Evolutionary conservation across 1,140 invertebrate species (phyloP).

Genomic region (Cotesia chilonis): DNA sequence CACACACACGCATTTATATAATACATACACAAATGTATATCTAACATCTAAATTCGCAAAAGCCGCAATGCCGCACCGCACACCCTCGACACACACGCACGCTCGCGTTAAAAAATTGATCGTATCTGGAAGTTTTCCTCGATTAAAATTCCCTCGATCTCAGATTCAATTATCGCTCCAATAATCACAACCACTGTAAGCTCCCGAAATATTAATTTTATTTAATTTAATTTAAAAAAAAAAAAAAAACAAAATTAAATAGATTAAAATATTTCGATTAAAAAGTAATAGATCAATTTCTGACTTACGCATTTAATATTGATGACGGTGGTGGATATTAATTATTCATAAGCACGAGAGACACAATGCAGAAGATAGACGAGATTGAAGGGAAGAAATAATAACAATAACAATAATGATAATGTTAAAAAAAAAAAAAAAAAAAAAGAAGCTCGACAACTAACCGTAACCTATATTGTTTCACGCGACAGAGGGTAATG

Average conservation of each 20-base stretch:
- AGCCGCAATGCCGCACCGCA: slow-evolving; percentile 18
- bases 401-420: neutral
- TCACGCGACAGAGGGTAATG: slow-evolving; percentile 34
- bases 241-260: too few species aligned
- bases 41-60: slow-evolving; percentile 22
- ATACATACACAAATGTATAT: neutral
- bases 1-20: neutral
- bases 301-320: neutral
- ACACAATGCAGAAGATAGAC: slow-evolving; percentile 21
- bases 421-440: slow-evolving; percentile 16
- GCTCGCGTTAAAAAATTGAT: slow-evolving; percentile 8
- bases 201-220: too few species aligned
- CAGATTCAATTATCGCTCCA: neutral
- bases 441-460: slow-evolving; percentile 19
- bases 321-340: neutral
- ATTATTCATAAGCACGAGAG: slow-evolving; percentile 10
- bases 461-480: slow-evolving; percentile 36
- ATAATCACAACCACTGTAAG: neutral
- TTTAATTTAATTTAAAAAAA: too few species aligned
- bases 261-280: too few species aligned
- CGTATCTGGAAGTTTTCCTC: too few species aligned
- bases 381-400: slow-evolving; percentile 14
- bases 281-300: slow-evolving; percentile 6
- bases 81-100: neutral
- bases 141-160: too few species aligned